Percentiles rank a stretch among this genome's conserved stretches.
Evolutionary conservation across 2,113 vertebrate genomes (phyloP).

Genomic region (Prietella phreatophila): DNA sequence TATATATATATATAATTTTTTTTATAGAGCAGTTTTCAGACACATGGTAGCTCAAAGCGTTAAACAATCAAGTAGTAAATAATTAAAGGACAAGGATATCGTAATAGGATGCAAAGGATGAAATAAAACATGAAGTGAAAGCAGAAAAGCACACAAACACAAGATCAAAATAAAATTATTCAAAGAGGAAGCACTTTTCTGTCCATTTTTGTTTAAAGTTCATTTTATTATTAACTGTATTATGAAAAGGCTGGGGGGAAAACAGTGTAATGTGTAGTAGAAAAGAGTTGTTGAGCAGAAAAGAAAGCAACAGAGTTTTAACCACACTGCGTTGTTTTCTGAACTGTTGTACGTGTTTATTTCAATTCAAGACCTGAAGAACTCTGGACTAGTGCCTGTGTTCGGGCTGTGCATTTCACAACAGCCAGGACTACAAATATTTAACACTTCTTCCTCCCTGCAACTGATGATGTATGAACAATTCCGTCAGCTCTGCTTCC

Average conservation of each 20-base stretch:
- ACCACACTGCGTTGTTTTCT: not conserved
- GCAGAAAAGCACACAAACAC: not conserved
- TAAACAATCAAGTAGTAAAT: not conserved
- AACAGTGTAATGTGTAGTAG: not conserved
- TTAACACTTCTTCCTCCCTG: not conserved
- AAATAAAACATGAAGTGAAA: not conserved
- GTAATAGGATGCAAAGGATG: too few relatives aligned
- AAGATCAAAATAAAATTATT: not conserved
- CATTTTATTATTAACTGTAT: not conserved
- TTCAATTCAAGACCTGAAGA: not conserved
- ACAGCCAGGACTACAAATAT: not conserved
- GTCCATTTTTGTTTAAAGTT: not conserved
- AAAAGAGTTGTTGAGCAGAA: not conserved
- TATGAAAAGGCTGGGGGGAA: not conserved
- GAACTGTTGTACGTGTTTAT: not conserved
- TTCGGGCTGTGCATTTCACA: not conserved
- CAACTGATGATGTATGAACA: constrained; percentile 25
- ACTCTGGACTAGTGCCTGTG: too few relatives aligned
- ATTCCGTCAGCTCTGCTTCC: not conserved
- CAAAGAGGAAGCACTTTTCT: not conserved
- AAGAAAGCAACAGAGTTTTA: not conserved
- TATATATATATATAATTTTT: too few relatives aligned
- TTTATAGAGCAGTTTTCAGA: not conserved
- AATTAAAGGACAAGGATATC: not conserved
- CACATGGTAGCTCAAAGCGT: not conserved